A percentile compares a stretch with the other conserved stretches of the same genome.
phyloP scores from a whole-genome alignment of 2,888 invertebrate genomes.

The Cephonodes hylas region DNA sequence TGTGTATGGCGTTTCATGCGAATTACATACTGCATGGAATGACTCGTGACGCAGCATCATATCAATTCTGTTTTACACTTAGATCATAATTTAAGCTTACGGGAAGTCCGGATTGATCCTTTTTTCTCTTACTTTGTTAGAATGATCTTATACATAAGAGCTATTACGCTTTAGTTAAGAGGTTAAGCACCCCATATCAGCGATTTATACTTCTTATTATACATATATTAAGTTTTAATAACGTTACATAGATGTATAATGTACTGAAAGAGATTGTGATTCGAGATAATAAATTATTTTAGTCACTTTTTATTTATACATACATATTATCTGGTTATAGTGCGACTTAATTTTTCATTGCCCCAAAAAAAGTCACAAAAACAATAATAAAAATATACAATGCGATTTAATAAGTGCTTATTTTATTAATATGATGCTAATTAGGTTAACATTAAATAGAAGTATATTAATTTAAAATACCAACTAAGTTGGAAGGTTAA shows the following conservation, averaged over 20 bases:
- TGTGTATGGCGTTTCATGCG: background rate
- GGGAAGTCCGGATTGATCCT: background rate
- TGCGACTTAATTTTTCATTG: no score
- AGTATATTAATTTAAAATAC: background rate
- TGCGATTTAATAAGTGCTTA: background rate
- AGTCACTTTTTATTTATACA: no score
- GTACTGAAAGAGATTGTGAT: no score
- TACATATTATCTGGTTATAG: no score
- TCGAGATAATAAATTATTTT: no score
- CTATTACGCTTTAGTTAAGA: background rate
- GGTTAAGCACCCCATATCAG: no score
- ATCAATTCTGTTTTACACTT: background rate
- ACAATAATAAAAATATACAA: no score
- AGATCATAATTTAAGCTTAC: background rate
- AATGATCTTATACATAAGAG: background rate
- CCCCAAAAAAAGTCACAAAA: no score
- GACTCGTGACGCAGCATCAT: background rate
- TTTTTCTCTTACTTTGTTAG: background rate
- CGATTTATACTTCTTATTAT: background rate
- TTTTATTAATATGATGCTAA: background rate
- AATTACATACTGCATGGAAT: background rate
- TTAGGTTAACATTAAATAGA: background rate
- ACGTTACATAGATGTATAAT: no score
- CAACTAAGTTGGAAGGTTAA: background rate
- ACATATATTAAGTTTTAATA: no score